These are phyloP conservation scores for Microtus pennsylvanicus DNA, from an alignment of 2,113 vertebrate genomes.

Conservation along the genomic window DNA sequence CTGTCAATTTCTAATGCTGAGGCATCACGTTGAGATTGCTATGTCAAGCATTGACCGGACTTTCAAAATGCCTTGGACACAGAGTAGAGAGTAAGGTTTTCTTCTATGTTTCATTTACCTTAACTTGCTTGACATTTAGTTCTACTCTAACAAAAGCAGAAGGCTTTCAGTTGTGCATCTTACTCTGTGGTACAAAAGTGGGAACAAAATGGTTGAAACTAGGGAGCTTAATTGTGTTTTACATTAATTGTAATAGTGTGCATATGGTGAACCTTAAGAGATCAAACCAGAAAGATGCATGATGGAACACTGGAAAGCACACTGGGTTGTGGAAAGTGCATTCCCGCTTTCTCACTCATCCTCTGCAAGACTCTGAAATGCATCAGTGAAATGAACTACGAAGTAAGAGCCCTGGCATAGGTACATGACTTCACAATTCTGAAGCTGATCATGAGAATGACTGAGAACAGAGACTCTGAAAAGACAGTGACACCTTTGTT, in stretches of 20 bases:
- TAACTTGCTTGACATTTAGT: neutral
- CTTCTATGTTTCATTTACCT: neutral
- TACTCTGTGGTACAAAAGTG: neutral
- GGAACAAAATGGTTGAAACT: neutral
- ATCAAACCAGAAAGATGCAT: neutral
- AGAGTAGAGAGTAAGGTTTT: neutral
- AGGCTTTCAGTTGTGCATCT: neutral
- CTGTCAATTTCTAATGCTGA: neutral
- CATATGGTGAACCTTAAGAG: too few species aligned
- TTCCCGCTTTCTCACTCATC: neutral
- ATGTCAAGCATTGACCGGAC: neutral
- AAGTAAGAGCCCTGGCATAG: neutral
- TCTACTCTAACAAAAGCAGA: neutral
- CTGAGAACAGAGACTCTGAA: neutral
- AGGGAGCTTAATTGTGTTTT: neutral
- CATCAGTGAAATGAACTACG: neutral
- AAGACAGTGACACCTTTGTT: neutral
- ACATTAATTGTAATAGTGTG: neutral
- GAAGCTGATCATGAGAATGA: neutral
- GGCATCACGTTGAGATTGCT: neutral
- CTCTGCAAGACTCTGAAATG: neutral
- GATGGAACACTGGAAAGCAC: neutral
- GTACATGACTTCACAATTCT: neutral
- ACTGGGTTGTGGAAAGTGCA: neutral
- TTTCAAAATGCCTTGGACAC: neutral